Evolutionary conservation across 2,113 vertebrate genomes (phyloP).

Genomic region (Phoxinus phoxinus): DNA sequence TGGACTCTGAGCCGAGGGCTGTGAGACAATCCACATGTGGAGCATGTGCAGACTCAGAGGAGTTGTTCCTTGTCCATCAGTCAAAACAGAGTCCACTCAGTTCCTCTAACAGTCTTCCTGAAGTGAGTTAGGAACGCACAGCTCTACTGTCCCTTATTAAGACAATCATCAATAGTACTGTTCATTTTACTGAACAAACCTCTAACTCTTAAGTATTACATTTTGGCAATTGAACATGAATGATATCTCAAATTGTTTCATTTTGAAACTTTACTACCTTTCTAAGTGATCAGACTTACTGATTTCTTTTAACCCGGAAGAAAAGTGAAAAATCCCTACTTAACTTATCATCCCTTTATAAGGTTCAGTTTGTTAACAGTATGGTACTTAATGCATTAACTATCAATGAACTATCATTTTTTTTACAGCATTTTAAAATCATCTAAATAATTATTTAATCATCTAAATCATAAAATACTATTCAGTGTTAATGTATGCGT

Average conservation of each 20-base stretch:
- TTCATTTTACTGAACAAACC: not conserved
- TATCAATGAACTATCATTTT: too few relatives aligned
- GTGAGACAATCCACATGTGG: constrained; percentile 71
- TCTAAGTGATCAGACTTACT: not conserved
- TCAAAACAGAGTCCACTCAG: constrained; percentile 54
- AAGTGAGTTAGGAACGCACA: not conserved
- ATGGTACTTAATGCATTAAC: too few relatives aligned
- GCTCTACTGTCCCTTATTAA: not conserved
- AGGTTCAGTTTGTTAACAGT: too few relatives aligned
- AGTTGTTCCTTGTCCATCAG: constrained; percentile 66
- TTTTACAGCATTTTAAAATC: too few relatives aligned
- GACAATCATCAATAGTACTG: not conserved
- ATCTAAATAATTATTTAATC: too few relatives aligned
- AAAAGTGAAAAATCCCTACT: too few relatives aligned
- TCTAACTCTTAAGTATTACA: not conserved
- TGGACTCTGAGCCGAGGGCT: constrained; percentile 53
- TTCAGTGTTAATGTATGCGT: too few relatives aligned
- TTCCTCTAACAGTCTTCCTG: not conserved
- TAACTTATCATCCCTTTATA: too few relatives aligned
- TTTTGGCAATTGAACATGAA: not conserved
- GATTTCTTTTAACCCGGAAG: not conserved
- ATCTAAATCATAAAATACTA: too few relatives aligned
- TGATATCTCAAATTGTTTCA: not conserved
- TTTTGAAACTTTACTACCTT: not conserved
- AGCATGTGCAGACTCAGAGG: constrained; percentile 73